These are phyloP conservation scores for Euproctis similis DNA, from an alignment of 2,888 invertebrate species.

Conservation along the genomic window DNA sequence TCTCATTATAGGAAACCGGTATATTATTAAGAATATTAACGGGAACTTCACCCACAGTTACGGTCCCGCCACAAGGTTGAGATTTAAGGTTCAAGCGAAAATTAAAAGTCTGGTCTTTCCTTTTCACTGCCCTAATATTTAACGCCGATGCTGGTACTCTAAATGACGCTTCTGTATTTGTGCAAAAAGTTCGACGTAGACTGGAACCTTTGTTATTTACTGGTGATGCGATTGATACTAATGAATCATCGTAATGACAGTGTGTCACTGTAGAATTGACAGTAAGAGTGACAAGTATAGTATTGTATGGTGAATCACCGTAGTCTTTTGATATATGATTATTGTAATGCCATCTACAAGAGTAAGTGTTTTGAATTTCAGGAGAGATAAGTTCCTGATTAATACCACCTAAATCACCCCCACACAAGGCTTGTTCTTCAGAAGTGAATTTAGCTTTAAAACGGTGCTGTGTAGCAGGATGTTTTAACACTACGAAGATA, in stretches of 20 bases:
- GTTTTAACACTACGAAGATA: constrained; percentile 76
- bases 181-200: constrained; percentile 35
- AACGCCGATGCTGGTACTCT: constrained; percentile 41
- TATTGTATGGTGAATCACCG: constrained; percentile 27
- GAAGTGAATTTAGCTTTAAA: constrained; percentile 83
- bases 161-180: constrained; percentile 29
- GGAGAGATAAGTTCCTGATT: constrained; percentile 44
- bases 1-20: constrained; percentile 50
- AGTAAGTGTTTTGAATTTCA: constrained; percentile 35
- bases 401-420: constrained; percentile 39
- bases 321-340: constrained; percentile 9
- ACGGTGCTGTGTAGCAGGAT: constrained; percentile 72
- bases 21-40: constrained; percentile 45
- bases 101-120: constrained; percentile 33
- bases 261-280: constrained; percentile 36
- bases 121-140: constrained; percentile 37
- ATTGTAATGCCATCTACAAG: constrained; percentile 52
- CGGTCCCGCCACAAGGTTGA: constrained; percentile 81
- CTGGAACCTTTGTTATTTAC: constrained; percentile 9
- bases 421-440: constrained; percentile 66
- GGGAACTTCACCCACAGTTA: constrained; percentile 39
- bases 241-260: constrained; percentile 42
- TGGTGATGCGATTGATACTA: constrained; percentile 30
- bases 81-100: constrained; percentile 49
- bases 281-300: constrained; percentile 36